phyloP scores from a whole-genome alignment of 2,797 vertebrate genomes.

The Pterois miles region DNA sequence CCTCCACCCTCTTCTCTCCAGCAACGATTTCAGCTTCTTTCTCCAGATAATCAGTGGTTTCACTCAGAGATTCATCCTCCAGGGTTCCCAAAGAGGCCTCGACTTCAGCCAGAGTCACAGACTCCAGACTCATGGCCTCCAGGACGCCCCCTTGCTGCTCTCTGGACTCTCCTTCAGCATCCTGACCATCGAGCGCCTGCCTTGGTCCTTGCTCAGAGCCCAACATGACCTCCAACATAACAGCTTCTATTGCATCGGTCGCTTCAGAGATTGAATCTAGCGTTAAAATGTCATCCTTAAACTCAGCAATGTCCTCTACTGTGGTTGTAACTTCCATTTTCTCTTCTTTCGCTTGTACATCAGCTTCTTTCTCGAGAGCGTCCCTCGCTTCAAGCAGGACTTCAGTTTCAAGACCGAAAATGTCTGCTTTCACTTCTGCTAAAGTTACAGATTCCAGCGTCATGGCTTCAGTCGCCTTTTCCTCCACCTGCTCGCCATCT shows the following conservation, averaged over 20 bases:
- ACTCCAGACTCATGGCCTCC: conserved; percentile 36
- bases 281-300: conserved; percentile 4
- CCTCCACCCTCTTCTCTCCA: background rate
- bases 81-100: conserved; percentile 17
- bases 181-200: background rate
- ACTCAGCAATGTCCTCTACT: background rate
- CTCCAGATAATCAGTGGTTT: conserved; percentile 17
- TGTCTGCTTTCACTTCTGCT: background rate
- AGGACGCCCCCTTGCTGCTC: background rate
- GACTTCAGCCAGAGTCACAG: conserved; percentile 24
- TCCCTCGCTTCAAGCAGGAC: conserved; percentile 8
- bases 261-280: conserved; percentile 25
- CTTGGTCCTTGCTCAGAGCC: conserved; percentile 19
- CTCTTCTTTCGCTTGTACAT: background rate
- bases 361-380: conserved; percentile 20
- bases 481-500: background rate
- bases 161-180: background rate
- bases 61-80: conserved; percentile 4
- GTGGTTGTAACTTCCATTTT: background rate
- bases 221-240: conserved; percentile 19
- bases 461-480: background rate
- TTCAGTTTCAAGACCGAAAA: conserved; percentile 13
- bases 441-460: conserved; percentile 30
- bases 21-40: conserved; percentile 14
- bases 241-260: background rate